Evolutionary conservation across 2,888 invertebrate genomes (phyloP).

Genomic region (Stenodema calcarata): DNA sequence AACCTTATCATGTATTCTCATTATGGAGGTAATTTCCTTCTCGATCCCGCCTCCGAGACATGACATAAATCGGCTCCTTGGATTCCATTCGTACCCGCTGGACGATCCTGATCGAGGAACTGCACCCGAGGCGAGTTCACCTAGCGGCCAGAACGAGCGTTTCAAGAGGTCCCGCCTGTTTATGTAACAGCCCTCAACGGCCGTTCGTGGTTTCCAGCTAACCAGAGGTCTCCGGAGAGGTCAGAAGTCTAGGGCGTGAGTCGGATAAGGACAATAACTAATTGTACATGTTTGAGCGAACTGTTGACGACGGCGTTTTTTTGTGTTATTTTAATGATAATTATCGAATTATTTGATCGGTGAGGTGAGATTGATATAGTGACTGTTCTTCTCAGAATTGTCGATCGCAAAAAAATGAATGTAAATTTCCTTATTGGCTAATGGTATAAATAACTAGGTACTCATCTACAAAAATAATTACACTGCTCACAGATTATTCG

Average conservation of each 20-base stretch:
- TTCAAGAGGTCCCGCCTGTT: background rate
- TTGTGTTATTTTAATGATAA: too few relatives aligned
- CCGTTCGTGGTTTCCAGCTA: background rate
- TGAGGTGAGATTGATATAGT: background rate
- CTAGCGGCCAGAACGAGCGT: background rate
- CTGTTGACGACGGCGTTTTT: background rate
- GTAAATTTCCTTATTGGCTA: too few relatives aligned
- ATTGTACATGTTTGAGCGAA: background rate
- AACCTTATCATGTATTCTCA: too few relatives aligned
- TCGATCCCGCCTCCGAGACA: too few relatives aligned
- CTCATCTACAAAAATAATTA: background rate
- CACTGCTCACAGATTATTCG: background rate
- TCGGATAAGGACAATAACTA: background rate
- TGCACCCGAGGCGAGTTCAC: background rate
- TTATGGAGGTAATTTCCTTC: too few relatives aligned
- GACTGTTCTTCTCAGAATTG: background rate
- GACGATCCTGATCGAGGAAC: background rate
- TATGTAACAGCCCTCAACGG: background rate
- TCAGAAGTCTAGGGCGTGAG: background rate
- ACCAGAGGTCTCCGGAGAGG: background rate
- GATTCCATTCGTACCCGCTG: too few relatives aligned
- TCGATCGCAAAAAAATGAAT: background rate
- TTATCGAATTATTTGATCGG: too few relatives aligned
- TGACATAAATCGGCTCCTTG: too few relatives aligned
- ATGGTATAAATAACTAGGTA: background rate